phyloP scores from a whole-genome alignment of 2,888 invertebrate genomes.

The Eupithecia subumbrata region DNA sequence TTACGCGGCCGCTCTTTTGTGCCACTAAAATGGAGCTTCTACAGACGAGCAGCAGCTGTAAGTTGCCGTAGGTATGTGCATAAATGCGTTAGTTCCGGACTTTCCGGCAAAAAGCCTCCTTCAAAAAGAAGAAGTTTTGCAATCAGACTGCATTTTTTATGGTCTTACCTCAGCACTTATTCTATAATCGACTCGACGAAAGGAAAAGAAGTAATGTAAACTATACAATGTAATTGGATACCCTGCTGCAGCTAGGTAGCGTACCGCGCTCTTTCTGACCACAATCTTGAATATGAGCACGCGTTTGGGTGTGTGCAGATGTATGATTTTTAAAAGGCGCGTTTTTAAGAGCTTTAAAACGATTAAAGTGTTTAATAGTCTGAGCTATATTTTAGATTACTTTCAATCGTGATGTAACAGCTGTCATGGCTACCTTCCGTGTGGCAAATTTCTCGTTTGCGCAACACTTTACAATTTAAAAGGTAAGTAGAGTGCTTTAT shows the following conservation, averaged over 20 bases:
- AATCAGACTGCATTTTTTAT: not conserved
- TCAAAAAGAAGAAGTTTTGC: not conserved
- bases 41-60: not conserved
- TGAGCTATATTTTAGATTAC: too few species aligned
- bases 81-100: not conserved
- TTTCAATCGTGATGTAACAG: not conserved
- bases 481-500: constrained; percentile 17
- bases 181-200: too few species aligned
- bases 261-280: too few species aligned
- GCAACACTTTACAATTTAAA: constrained; percentile 20
- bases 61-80: not conserved
- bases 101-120: not conserved
- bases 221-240: too few species aligned
- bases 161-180: not conserved
- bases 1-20: constrained; percentile 21
- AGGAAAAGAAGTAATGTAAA: too few species aligned
- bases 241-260: too few species aligned
- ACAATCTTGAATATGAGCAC: too few species aligned
- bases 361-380: too few species aligned
- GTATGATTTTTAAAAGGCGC: too few species aligned
- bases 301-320: too few species aligned
- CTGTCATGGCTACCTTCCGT: not conserved
- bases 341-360: too few species aligned
- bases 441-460: not conserved
- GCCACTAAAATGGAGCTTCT: not conserved